Evolutionary conservation across 2,888 invertebrate species (phyloP).

Genomic region (Lithophane leautieri): DNA sequence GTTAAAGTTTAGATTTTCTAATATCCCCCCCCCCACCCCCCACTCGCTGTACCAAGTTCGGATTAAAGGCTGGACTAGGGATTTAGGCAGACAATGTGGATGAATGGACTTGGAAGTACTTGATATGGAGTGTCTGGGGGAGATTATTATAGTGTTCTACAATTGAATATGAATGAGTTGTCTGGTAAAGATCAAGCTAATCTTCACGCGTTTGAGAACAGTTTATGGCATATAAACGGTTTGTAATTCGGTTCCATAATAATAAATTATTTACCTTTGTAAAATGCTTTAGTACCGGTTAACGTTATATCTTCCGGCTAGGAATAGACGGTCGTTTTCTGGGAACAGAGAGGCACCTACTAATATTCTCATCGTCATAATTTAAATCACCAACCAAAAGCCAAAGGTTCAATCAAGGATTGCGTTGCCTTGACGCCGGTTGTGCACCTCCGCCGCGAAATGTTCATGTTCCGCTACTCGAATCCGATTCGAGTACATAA

Average conservation of each 20-base stretch:
- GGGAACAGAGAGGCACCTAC: too few relatives aligned
- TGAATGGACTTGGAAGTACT: constrained; percentile 20
- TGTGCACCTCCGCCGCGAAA: too few relatives aligned
- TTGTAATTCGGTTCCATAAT: not conserved
- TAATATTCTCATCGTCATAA: too few relatives aligned
- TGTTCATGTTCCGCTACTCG: too few relatives aligned
- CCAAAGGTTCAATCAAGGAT: too few relatives aligned
- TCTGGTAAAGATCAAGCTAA: not conserved
- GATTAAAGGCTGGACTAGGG: constrained; percentile 59
- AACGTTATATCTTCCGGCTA: not conserved
- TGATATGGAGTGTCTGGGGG: constrained; percentile 42
- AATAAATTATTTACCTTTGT: not conserved
- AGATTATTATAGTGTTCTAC: constrained; percentile 19
- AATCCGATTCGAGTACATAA: too few relatives aligned
- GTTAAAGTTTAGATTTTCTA: constrained; percentile 67
- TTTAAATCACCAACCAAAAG: too few relatives aligned
- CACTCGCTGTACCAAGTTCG: constrained; percentile 42
- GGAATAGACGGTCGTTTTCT: too few relatives aligned
- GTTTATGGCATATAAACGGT: not conserved
- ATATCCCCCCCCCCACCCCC: constrained; percentile 16
- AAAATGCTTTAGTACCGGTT: not conserved
- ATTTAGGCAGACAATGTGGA: constrained; percentile 47
- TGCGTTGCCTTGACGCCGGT: too few relatives aligned
- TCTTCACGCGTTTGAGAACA: not conserved
- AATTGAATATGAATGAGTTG: constrained; percentile 33